Base-by-base conservation (phyloP, 2,888 invertebrate species). In the Drosophila mayaguana region DNA sequence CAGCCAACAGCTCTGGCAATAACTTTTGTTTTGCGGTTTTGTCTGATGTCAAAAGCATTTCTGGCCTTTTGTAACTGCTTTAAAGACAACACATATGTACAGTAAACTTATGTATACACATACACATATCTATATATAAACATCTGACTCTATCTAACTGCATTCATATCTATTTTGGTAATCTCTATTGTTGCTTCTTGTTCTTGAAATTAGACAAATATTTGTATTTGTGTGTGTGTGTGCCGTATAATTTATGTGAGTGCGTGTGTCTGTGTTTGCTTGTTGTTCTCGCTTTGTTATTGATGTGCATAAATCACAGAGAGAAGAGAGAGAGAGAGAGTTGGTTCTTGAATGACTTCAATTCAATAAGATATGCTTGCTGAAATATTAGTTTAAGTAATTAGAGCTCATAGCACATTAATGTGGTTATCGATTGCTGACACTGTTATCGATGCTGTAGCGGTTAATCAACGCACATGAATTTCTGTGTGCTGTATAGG, bases 191-290 rank as follows among this genome's bases (percentile, higher is more conserved):
- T 84, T 64, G 43, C 43, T 62, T 63, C 61, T 54, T 83, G 71
- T 80, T 77, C 77, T 72, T 66, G 74, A 80, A 88, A 85, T 77
- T 82, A 69, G 75, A 75, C 83, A 89, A 89, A 85, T 88, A 85
- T 84, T 89, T 84, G 89, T 72, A 68, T 72, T 71, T 63, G 65
- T 72, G 65, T 81, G 70, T 68, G 38, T 38, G 38, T 38, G 38
- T 38, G 53, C 63, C 74, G 68, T 60, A 40, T 78, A 73, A 78
- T 84, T 64, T 64, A 82, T 80, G 70, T 67, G 25, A 70, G 63
- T 69, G 50, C 12, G 48, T 28, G 11, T 48, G 25, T 46, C 9
- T 48, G 18, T 50, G 50, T 51, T 40, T 38, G 65, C 40, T 63
- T 79, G 79, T 59, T 79, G 62, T 51, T 75, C 50, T 64, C 53